phyloP scores from a whole-genome alignment of 2,113 vertebrate species.

The Clarias magur region DNA sequence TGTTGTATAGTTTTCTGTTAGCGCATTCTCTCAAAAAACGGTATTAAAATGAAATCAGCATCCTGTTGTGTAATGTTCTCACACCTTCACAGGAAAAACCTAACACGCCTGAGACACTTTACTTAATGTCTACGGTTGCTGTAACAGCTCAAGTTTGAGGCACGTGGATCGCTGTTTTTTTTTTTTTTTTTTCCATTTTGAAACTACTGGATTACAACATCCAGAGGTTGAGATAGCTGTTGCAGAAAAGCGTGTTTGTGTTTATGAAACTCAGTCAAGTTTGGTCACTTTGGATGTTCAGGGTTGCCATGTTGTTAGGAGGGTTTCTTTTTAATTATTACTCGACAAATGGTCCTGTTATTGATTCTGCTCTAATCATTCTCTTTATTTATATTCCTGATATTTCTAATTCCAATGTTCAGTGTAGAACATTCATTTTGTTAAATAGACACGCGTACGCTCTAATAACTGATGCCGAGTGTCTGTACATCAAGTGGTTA shows the following conservation, averaged over 20 bases:
- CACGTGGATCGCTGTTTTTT: neutral
- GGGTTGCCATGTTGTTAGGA: neutral
- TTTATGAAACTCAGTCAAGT: neutral
- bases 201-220: neutral
- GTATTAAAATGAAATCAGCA: neutral
- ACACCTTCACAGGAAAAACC: neutral
- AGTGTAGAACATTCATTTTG: neutral
- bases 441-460: neutral
- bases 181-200: neutral
- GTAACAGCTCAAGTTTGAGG: neutral
- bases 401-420: neutral
- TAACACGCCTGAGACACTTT: neutral
- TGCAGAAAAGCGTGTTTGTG: neutral
- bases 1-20: neutral
- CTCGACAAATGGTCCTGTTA: neutral
- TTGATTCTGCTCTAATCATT: neutral
- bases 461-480: neutral
- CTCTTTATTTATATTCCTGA: neutral
- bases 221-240: neutral
- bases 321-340: neutral
- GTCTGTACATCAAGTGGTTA: neutral
- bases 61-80: neutral
- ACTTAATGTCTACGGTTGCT: neutral
- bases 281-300: neutral
- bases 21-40: neutral